Evolutionary conservation across 2,113 vertebrate genomes (phyloP).

Genomic region (Rhea pennata): DNA sequence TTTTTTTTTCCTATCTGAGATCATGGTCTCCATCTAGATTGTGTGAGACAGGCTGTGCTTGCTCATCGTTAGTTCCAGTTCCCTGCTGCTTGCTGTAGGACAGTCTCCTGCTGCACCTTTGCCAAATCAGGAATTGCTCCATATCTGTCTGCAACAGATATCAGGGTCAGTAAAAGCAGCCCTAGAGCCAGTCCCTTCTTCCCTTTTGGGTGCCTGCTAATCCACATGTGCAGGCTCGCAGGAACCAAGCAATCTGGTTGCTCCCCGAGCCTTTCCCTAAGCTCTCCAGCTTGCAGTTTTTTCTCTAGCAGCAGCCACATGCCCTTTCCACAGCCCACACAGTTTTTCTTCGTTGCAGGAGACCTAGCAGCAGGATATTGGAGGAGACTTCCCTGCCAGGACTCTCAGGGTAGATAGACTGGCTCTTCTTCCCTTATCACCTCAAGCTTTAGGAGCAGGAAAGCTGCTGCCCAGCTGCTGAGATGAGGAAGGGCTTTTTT

Average conservation of each 20-base stretch:
- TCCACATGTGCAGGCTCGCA: background rate
- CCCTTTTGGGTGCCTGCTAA: background rate
- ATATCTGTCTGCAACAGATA: background rate
- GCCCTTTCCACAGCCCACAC: background rate
- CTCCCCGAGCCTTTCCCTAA: background rate
- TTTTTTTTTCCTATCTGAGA: background rate
- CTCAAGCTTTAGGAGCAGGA: background rate
- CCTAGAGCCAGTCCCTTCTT: background rate
- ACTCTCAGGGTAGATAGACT: background rate
- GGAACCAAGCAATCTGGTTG: fast-evolving
- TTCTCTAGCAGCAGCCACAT: background rate
- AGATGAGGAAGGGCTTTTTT: background rate
- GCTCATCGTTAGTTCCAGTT: fast-evolving
- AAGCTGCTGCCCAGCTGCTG: background rate
- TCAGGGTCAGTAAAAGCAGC: fast-evolving
- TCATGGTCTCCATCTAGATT: background rate
- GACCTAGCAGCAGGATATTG: background rate
- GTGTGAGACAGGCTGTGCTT: background rate
- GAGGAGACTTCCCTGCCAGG: background rate
- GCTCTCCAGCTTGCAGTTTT: fast-evolving
- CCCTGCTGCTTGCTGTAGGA: background rate
- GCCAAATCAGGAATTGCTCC: background rate
- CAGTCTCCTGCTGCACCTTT: background rate
- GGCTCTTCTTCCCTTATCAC: constrained; percentile 9
- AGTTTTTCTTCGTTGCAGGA: background rate